Percentiles rank a stretch among this genome's conserved stretches.
Conservation (phyloP, 2,888 invertebrate genomes). For the Morpho helenor region DNA sequence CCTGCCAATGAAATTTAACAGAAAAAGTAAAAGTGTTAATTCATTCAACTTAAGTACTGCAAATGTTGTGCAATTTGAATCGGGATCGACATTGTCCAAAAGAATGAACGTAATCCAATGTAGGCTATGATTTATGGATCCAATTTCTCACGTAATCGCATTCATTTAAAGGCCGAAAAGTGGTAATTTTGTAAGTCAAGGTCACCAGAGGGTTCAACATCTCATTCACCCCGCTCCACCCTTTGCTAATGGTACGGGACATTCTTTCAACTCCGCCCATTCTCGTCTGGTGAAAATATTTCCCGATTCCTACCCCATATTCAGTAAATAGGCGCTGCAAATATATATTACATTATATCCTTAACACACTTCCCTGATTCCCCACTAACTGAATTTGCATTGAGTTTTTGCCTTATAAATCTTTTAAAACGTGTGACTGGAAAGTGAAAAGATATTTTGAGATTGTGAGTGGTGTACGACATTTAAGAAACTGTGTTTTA, state of each 20-base stretch:
- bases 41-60: neutral
- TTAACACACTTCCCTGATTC: slow-evolving; percentile 6
- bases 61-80: too few species aligned
- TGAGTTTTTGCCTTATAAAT: too few species aligned
- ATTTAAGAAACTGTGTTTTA: too few species aligned
- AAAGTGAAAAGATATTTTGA: too few species aligned
- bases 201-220: slow-evolving; percentile 74
- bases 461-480: too few species aligned
- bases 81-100: too few species aligned
- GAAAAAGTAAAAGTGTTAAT: neutral
- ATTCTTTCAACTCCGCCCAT: slow-evolving; percentile 65
- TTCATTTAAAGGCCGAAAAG: slow-evolving; percentile 74
- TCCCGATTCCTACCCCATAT: slow-evolving; percentile 14
- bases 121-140: neutral
- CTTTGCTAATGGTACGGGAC: slow-evolving; percentile 67
- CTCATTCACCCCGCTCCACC: slow-evolving; percentile 74
- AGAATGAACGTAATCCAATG: too few species aligned
- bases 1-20: neutral
- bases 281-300: slow-evolving; percentile 35
- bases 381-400: slow-evolving; percentile 2
- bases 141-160: slow-evolving; percentile 58
- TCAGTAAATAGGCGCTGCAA: slow-evolving; percentile 6
- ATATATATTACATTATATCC: slow-evolving; percentile 2
- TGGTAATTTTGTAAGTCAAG: slow-evolving; percentile 75
- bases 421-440: too few species aligned